Base-by-base conservation (phyloP, 2,113 vertebrate genomes). In the Apteryx owenii region DNA sequence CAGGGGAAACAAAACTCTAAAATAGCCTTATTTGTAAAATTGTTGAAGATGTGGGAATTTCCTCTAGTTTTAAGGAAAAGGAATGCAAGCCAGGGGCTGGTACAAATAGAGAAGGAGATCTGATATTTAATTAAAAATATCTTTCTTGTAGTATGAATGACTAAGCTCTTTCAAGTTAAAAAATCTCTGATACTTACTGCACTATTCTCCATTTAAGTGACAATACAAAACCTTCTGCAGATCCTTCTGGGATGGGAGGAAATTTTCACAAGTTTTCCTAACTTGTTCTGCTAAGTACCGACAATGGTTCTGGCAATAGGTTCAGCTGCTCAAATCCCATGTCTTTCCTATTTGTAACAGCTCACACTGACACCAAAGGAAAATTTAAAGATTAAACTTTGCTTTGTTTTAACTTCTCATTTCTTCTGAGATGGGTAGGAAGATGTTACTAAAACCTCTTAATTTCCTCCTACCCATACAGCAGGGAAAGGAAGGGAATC, bases 41-140 rank as follows among this genome's bases (percentile, higher is more conserved):
- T 64, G 73, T 77, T 70, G 64, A 88, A 90, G 70, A 75, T 44
- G 36, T 31, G 40, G 69, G 26, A 36, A 84, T 75, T 33, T 93
- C 83, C 70, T 84, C 75, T 81, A 33, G 53, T 62, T 85, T 29
- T 66, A 81, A 68, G 60, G 79, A 91, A 85, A 88, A 8, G 11
- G 31, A 95, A 14, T 28, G 16, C 21, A 38, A 68, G 69, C 92
- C 61, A 82, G 53, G 89, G 40, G 28, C 75, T 85, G 31, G 54
- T 50, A 42, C 22, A 77, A 86, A 50, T 48, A 58, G 31, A 51
- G 64, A 75, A 88, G 84, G 65, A 23, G 54, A 69, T 50, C 90
- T 72, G 83, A 17, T 88, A 86, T 88, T 73, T 96, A 94, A 96
- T 93, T 85, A 90, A 88, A 77, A 64, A 66, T 77, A 62, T 78